phyloP scores from a whole-genome alignment of 2,113 vertebrate genomes.

The Hippopotamus amphibius region DNA sequence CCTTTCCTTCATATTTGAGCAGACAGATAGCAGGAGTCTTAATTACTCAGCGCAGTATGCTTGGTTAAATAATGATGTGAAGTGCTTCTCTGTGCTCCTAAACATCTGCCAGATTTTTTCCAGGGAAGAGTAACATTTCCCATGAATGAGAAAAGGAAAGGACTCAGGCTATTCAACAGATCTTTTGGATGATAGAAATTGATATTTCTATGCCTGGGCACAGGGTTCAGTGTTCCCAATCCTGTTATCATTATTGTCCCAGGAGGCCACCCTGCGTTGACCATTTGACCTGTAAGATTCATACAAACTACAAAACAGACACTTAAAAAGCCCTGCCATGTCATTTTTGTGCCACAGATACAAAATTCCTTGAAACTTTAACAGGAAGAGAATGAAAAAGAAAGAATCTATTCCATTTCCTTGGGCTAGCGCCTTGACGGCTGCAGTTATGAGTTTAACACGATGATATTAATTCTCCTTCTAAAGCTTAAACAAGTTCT shows the following conservation, averaged over 20 bases:
- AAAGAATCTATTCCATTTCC: background rate
- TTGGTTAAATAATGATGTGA: constrained; percentile 62
- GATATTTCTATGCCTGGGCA: background rate
- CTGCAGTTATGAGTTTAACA: background rate
- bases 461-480: background rate
- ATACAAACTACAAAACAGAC: background rate
- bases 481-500: background rate
- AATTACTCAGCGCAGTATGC: constrained; percentile 65
- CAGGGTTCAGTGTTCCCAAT: background rate
- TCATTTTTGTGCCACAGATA: background rate
- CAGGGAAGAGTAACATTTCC: constrained; percentile 15
- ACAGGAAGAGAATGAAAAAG: background rate
- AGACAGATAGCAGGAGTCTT: constrained; percentile 55
- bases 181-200: background rate
- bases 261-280: background rate
- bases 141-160: constrained; percentile 11
- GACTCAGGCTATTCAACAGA: background rate
- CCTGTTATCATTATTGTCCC: background rate
- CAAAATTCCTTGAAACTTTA: constrained; percentile 21
- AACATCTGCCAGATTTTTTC: constrained; percentile 43
- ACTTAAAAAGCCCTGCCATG: background rate
- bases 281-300: background rate
- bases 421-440: background rate
- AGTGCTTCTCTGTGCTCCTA: background rate
- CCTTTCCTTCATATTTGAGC: constrained; percentile 53